Percentiles rank a stretch among this genome's conserved stretches.
Conservation (phyloP, 2,888 invertebrate genomes). For the Mesorhabditis spiculigera region DNA sequence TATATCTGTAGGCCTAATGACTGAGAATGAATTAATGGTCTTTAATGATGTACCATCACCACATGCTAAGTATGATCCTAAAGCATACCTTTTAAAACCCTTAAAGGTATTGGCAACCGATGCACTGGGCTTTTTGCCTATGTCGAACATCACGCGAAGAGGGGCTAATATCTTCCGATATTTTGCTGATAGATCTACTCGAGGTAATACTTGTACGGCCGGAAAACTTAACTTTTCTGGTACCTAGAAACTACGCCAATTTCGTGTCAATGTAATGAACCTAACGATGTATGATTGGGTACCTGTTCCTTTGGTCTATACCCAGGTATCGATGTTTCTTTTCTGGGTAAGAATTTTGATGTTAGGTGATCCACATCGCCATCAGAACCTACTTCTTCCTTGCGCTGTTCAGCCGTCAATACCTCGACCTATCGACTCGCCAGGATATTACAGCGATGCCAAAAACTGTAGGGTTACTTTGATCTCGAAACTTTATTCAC, state of each 20-base stretch:
- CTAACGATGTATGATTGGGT: conserved; percentile 54
- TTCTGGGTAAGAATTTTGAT: neutral
- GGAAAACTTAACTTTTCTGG: neutral
- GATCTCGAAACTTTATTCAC: neutral
- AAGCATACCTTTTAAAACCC: neutral
- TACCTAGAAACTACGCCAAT: conserved; percentile 48
- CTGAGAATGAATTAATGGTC: conserved; percentile 46
- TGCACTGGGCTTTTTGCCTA: conserved; percentile 46
- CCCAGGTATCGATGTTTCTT: conserved; percentile 23
- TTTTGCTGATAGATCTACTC: conserved; percentile 49
- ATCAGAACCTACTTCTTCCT: conserved; percentile 49
- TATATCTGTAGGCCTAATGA: conserved; percentile 41
- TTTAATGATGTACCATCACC: conserved; percentile 45
- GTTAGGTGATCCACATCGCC: conserved; percentile 49
- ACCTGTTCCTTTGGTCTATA: conserved; percentile 43
- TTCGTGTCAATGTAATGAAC: conserved; percentile 43
- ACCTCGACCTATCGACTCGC: conserved; percentile 22
- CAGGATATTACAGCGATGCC: conserved; percentile 13
- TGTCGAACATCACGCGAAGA: conserved; percentile 26
- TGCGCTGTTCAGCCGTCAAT: conserved; percentile 49
- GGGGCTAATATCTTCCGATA: conserved; percentile 42
- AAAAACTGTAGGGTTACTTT: neutral
- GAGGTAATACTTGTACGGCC: conserved; percentile 22
- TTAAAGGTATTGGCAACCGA: conserved; percentile 53
- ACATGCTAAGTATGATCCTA: conserved; percentile 21